Base-by-base conservation (phyloP, 2,113 vertebrate species). In the Ovibos moschatus region DNA sequence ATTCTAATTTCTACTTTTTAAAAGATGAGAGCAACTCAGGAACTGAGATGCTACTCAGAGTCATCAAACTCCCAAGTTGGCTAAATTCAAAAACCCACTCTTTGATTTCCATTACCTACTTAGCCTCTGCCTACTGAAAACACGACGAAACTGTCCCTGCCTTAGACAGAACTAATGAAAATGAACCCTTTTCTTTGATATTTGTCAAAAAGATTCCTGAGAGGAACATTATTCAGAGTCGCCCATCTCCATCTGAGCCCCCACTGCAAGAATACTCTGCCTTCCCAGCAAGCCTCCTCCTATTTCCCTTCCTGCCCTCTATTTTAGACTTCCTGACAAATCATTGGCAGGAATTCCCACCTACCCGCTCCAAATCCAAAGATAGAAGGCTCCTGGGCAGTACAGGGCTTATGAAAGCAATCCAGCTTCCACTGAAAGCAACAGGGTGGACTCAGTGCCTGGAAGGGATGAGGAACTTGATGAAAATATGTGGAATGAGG, bases 111-210 rank as follows among this genome's bases (percentile, higher is more conserved):
- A 43, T 89, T 71, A 83, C 23, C 76, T 43, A 51, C 50, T 50
- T 43, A 87, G 17, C 64, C 43, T 96, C 40, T 91, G 57, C 36
- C 55, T 95, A 47, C 87, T 89, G 79, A 92, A 95, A 96, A 92
- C 13, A 71, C 16, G 94, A 50, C 5, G 2, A 11, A 60, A 67
- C 43, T 87, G 36, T 14, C 76, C 78, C 53, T 62, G 45, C 27
- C 51, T 87, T n/a, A 79, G 19, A 28, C 30, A 96, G 81, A 88
- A 78, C 71, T 89, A 5, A 58, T 87, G 17, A 40, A 76, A 92
- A 93, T 76, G 36, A 94, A 74, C 17, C 27, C 8, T 33, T 92
- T 94, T 45, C 85, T 92, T 87, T 81, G 76, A 33, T 82, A 74
- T 81, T 93, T 79, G n/a, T n/a, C 36, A 16, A 91, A 93, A 94